Percentiles rank a stretch among this genome's conserved stretches.
Conservation (phyloP, 2,797 vertebrate species). For the Varecia variegata region DNA sequence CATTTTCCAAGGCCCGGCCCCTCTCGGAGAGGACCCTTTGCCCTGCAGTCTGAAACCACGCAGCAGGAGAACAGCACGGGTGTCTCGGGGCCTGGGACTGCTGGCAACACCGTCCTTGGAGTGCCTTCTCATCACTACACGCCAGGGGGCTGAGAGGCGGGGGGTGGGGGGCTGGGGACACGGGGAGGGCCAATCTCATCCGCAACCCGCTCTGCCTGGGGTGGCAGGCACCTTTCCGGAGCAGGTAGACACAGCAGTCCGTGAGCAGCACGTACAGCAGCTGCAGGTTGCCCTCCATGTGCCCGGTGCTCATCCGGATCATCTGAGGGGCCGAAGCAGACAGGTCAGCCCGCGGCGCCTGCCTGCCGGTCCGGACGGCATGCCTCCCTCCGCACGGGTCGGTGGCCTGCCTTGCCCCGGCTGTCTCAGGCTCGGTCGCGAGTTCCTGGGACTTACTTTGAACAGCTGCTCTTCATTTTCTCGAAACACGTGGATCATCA, state of each 20-base stretch:
- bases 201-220: background rate
- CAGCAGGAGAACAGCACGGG: background rate
- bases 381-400: rapidly evolving
- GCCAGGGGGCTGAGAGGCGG: background rate
- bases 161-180: rapidly evolving
- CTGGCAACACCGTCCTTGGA: background rate
- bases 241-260: slow-evolving; percentile 95
- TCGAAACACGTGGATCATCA: slow-evolving; percentile 98
- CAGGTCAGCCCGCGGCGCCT: rapidly evolving
- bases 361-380: no score
- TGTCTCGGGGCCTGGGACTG: background rate
- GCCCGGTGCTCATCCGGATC: slow-evolving; percentile 97
- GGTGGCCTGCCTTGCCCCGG: rapidly evolving
- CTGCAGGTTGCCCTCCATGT: slow-evolving; percentile 98
- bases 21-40: background rate
- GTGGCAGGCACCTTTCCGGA: slow-evolving; percentile 91
- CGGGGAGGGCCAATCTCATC: background rate
- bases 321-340: slow-evolving; percentile 85
- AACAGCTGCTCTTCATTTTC: slow-evolving; percentile 98
- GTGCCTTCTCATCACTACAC: rapidly evolving
- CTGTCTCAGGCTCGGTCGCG: rapidly evolving
- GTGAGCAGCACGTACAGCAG: slow-evolving; percentile 95
- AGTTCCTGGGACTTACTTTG: slow-evolving; percentile 85
- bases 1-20: background rate
- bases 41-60: background rate